Evolutionary conservation across 2,888 invertebrate species (phyloP), one percentile per base, ranked within the genome.

Genomic region (Meganola albula): DNA sequence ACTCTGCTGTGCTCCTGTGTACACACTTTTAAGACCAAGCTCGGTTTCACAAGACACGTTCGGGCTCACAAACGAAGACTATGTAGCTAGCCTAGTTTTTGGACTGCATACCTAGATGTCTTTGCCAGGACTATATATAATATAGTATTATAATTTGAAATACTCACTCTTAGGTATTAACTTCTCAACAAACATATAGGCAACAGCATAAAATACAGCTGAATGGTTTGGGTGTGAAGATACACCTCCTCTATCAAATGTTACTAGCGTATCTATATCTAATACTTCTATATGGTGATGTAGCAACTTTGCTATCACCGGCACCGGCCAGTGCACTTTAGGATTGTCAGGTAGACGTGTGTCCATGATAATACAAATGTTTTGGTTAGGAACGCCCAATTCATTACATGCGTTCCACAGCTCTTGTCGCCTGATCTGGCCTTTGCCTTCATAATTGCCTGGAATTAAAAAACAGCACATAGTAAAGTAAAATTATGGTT

Each of bases 231-330:
- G 87, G 82, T 99, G 99, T 4, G 93, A 91, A 53, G 97, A 98
- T 4, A 99, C 92, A 29, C 99, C 99, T 65, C 92, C 89, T 61
- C 92, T 90, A 79, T 99, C 99, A 86, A 99, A 99, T 9, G 98
- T 97, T 32, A 99, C 90, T 31, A 98, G 86, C 1, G 93, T 93
- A 63, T 95, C 92, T 60, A 96, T 92, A 57, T 91, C 90, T 56
- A 93, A 87, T 35, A 89, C 86, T 71, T 93, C 92, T 21, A 96
- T 77, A 37, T 92, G 88, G 43, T 80, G 79, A 14, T 75, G 71
- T 37, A 85, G 65, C 27, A 85, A 47, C 35, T 83, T 82, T n/a
- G 85, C 77, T 36, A 84, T 57, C 2, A 85, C 74, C 0, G 74
- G 68, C 2, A 88, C 65, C 87, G 90, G 66, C 97, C 97, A 98